Evolutionary conservation across 2,113 vertebrate genomes (phyloP), one percentile per base, ranked within the genome.

Genomic region (Gobio gobio): DNA sequence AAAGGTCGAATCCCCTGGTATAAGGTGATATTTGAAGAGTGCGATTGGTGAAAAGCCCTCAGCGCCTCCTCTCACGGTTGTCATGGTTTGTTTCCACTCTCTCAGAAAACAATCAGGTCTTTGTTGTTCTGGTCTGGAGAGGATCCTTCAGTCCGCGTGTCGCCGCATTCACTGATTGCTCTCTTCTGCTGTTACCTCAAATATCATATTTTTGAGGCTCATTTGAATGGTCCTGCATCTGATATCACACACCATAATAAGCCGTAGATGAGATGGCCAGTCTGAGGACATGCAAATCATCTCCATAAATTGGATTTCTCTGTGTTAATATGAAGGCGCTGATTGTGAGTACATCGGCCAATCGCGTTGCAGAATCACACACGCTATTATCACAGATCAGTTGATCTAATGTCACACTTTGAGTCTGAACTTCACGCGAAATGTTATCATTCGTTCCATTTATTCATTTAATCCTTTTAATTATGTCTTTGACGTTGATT

Each of bases 1-100:
- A 18, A 33, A 66, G 14, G 29, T 66, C n/a, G 10, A 26, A 12
- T 5, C 24, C 59, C 10, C 3, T 36, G 64, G 18, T 9, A 68
- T 43, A 12, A 70, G 36, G 9, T 43, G 5, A 70, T 43, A n/a
- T 43, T 22, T 70, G 66, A 43, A 70, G 54, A 2, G 6, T 22
- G 54, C 20, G 36, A 9, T 22, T 18, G 54, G 20, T 56, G 18
- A 56, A 56, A 56, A 56, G 18, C 29, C 33, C 16, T 36, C 75
- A 4, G n/a, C 14, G 3, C 73, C 61, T 22, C 12, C 5, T 78
- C 20, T 66, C 29, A 2, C 20, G 33, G 54, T 29, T 86, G 68
- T 75, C 58, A 10, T 86, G 68, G 78, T 63, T 82, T 74, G 77
- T 61, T 74, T 79, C 76, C 66, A n/a, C 22, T 78, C 61, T 58